These are phyloP conservation scores for Synodontis membranacea DNA, from an alignment of 2,113 vertebrate genomes.

Conservation along the genomic window DNA sequence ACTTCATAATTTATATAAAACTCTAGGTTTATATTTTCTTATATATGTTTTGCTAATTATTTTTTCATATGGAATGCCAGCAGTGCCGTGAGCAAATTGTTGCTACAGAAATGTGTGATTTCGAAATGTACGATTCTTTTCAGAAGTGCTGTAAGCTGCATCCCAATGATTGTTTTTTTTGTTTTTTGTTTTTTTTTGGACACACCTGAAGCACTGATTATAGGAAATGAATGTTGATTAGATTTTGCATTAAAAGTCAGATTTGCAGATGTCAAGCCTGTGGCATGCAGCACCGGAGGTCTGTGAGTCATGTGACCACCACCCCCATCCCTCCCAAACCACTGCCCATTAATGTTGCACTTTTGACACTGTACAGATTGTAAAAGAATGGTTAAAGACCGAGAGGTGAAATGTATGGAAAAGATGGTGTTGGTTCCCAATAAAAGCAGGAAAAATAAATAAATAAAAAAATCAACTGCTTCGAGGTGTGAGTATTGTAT, in stretches of 20 bases:
- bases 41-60: slow-evolving; percentile 60
- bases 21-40: slow-evolving; percentile 60
- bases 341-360: slow-evolving; percentile 52
- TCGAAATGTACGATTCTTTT: slow-evolving; percentile 3
- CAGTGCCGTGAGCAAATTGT: slow-evolving; percentile 33
- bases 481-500: slow-evolving; percentile 1
- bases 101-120: slow-evolving; percentile 39
- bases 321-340: neutral
- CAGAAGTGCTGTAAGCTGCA: slow-evolving; percentile 21
- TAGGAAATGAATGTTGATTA: slow-evolving; percentile 3
- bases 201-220: slow-evolving; percentile 40
- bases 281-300: neutral
- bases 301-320: slow-evolving; percentile 21
- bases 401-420: slow-evolving; percentile 36
- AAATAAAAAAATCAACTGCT: neutral
- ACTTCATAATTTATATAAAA: slow-evolving; percentile 56
- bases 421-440: slow-evolving; percentile 32
- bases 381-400: slow-evolving; percentile 17
- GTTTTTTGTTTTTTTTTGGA: slow-evolving; percentile 21
- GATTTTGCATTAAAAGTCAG: slow-evolving; percentile 29
- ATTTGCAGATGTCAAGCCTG: neutral
- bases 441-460: slow-evolving; percentile 27
- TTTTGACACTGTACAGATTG: slow-evolving; percentile 57
- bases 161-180: slow-evolving; percentile 16
- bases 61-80: slow-evolving; percentile 57